Conservation (phyloP, 2,888 invertebrate species). For the Dryobotodes eremita region DNA sequence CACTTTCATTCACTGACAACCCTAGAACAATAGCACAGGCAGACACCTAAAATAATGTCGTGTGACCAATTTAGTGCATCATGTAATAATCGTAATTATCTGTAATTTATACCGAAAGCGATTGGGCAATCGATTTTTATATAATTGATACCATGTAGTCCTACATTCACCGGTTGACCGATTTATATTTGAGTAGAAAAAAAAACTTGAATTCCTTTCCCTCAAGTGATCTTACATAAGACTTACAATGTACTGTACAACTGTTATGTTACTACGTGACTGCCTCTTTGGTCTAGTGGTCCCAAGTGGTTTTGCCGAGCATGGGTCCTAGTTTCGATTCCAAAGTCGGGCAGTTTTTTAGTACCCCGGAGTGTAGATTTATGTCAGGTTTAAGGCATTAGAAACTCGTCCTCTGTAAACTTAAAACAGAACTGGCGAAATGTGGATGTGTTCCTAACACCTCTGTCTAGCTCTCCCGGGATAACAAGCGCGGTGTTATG, state of each 20-base stretch:
- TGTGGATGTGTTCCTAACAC: neutral
- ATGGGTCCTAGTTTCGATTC: too few species aligned
- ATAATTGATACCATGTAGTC: conserved; percentile 47
- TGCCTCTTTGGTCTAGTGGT: neutral
- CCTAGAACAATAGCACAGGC: conserved; percentile 27
- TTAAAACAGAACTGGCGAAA: too few species aligned
- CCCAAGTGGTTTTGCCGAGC: neutral
- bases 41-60: conserved; percentile 37
- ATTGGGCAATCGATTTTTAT: conserved; percentile 59
- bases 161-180: conserved; percentile 54
- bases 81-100: conserved; percentile 60
- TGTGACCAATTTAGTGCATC: conserved; percentile 55
- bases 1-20: conserved; percentile 8
- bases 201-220: conserved; percentile 46
- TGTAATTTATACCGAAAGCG: conserved; percentile 50
- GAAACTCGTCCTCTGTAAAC: neutral
- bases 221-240: conserved; percentile 40
- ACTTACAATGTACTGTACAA: neutral
- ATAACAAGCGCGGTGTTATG: neutral
- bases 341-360: too few species aligned
- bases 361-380: neutral
- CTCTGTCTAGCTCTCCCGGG: neutral
- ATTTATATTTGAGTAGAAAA: conserved; percentile 27
- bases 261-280: neutral
- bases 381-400: neutral